These are phyloP conservation scores for Calyptomena viridis DNA, from an alignment of 2,113 vertebrate genomes.

Conservation along the genomic window DNA sequence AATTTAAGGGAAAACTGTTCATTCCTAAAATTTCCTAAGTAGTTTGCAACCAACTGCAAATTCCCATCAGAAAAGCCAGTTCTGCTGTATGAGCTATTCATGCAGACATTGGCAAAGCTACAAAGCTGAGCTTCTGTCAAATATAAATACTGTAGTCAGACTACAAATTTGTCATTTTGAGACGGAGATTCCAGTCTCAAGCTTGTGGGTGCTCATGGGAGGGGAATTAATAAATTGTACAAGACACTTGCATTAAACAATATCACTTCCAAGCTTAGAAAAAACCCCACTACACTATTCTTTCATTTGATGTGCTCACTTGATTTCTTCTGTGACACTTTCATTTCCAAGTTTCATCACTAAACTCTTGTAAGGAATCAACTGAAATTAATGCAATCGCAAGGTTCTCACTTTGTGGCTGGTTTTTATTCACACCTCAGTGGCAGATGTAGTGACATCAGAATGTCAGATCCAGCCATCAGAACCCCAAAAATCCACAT, in stretches of 20 bases:
- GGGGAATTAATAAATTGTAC: background rate
- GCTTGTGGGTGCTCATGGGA: background rate
- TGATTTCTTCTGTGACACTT: background rate
- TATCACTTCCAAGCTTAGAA: background rate
- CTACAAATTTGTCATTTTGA: background rate
- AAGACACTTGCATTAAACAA: background rate
- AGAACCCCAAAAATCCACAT: background rate
- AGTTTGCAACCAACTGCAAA: background rate
- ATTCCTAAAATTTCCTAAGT: background rate
- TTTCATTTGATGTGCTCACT: background rate
- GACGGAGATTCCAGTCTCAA: background rate
- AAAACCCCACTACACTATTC: background rate
- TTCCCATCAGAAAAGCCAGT: background rate
- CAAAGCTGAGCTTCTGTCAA: background rate
- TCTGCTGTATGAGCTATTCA: background rate
- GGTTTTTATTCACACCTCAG: background rate
- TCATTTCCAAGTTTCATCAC: background rate
- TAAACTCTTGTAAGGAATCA: background rate
- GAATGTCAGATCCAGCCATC: background rate
- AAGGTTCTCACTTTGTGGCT: background rate
- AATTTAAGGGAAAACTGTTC: background rate
- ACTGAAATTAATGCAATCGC: background rate
- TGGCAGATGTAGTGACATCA: background rate
- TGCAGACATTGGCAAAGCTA: background rate
- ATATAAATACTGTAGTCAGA: background rate